phyloP scores from a whole-genome alignment of 2,888 invertebrate genomes.

The Harpalus rufipes region DNA sequence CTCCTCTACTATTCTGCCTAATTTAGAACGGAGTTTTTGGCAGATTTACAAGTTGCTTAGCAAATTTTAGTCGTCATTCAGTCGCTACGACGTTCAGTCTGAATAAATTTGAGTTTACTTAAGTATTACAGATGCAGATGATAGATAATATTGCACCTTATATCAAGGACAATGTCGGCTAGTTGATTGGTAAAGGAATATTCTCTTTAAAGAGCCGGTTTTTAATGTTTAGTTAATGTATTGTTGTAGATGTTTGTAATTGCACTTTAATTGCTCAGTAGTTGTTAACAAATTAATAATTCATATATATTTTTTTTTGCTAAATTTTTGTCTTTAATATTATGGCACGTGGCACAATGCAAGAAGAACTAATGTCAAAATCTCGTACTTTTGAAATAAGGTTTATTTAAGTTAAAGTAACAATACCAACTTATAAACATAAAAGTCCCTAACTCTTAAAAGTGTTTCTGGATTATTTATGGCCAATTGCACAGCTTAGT shows the following conservation, averaged over 20 bases:
- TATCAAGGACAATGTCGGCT: neutral
- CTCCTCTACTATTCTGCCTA: conserved; percentile 46
- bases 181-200: neutral
- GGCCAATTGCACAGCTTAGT: too few relatives aligned
- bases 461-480: too few relatives aligned
- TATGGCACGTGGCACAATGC: neutral
- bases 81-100: neutral
- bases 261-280: neutral
- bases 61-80: conserved; percentile 17
- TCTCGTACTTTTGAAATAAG: too few relatives aligned
- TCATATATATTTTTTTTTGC: too few relatives aligned
- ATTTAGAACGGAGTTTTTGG: conserved; percentile 35
- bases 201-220: neutral
- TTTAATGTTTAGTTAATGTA: neutral
- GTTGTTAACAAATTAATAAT: neutral
- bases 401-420: too few relatives aligned
- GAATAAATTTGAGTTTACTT: neutral
- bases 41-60: conserved; percentile 22
- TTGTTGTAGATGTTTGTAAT: neutral
- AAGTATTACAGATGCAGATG: neutral
- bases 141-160: neutral
- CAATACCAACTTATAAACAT: too few relatives aligned
- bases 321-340: too few relatives aligned
- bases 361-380: too few relatives aligned
- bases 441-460: too few relatives aligned